Base-by-base conservation (phyloP, 2,797 vertebrate genomes). In the Trachurus trachurus region DNA sequence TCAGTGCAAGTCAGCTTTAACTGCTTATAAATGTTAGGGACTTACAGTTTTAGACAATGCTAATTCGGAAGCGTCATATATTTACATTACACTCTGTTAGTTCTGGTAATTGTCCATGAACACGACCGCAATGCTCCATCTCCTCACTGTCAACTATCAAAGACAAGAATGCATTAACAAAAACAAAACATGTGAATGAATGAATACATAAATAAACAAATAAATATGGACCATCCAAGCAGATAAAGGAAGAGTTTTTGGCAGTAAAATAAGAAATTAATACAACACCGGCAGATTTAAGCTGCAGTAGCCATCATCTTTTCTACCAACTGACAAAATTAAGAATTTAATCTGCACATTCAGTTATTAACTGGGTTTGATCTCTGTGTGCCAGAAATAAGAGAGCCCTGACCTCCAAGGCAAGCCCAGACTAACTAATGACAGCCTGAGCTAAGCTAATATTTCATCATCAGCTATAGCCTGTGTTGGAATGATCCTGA, bases 401-500 rank as follows among this genome's bases (percentile, higher is more conserved):
- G 75, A 80, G 80, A 71, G 80, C 87, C 76, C 87, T 92, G 94
- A 95, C 93, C 93, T 94, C 90, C 82, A 89, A 90, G 86, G 87
- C 81, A 82, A 91, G 71, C 70, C 82, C 83, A 92, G 86, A 90
- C 91, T 90, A 90, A 93, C 87, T 94, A 92, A 94, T 93, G 88
- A 86, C 26, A 61, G 76, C 62, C 80, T 74, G 79, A 88, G 84
- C 87, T 89, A 89, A 93, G 91, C 92, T 95, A 94, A 94, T 95
- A 95, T 94, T 94, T 95, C 92, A 92, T 94, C 90, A 95, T 95
- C 92, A 92, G 83, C 83, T 81, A 40, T 40, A 71, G 72, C 86
- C 81, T 19, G 75, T 87, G 86, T 84, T 91, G 85, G 91, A 94
- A 93, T 90, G 89, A 92, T 92, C 92, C 82, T 86, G 89, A 88